Conservation (phyloP, 2,113 vertebrate species). For the Hipposideros armiger region DNA sequence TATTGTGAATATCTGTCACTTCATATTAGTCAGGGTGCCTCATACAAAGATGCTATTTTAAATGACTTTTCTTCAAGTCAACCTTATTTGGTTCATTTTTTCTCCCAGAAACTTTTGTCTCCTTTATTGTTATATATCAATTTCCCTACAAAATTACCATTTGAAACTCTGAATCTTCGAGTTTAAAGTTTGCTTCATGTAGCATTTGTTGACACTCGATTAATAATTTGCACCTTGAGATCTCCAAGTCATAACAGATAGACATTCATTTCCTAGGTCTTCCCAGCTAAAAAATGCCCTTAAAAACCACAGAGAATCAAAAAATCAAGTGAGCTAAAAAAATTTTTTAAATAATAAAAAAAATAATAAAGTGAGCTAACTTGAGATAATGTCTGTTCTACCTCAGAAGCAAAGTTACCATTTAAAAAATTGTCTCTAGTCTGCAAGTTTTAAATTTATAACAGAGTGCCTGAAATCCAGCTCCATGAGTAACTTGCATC, state of each 20-base stretch:
- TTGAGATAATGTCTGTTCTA: constrained; percentile 63
- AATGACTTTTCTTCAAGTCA: constrained; percentile 61
- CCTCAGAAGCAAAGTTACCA: constrained; percentile 56
- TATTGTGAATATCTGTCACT: constrained; percentile 18
- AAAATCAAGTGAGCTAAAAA: constrained; percentile 67
- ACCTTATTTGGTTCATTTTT: constrained; percentile 50
- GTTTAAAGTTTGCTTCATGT: constrained; percentile 50
- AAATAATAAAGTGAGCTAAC: constrained; percentile 72
- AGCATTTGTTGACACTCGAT: constrained; percentile 72
- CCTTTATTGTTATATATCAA: constrained; percentile 41
- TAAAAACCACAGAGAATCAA: constrained; percentile 67
- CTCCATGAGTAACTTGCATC: not conserved
- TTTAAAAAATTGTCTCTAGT: constrained; percentile 57
- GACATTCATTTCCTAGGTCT: constrained; percentile 75
- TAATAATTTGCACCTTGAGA: constrained; percentile 73
- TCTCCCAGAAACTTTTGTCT: constrained; percentile 11
- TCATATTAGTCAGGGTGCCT: not conserved
- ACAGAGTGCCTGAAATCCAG: not conserved
- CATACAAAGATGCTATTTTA: not conserved
- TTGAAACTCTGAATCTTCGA: constrained; percentile 22
- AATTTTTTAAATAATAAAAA: no score
- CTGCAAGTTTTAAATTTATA: constrained; percentile 64
- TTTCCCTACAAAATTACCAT: constrained; percentile 66
- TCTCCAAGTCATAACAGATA: constrained; percentile 62
- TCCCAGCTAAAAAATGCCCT: constrained; percentile 74